Percentiles rank a stretch among this genome's conserved stretches.
Evolutionary conservation across 2,888 invertebrate genomes (phyloP).

Genomic region (Sclerodermus sp.): DNA sequence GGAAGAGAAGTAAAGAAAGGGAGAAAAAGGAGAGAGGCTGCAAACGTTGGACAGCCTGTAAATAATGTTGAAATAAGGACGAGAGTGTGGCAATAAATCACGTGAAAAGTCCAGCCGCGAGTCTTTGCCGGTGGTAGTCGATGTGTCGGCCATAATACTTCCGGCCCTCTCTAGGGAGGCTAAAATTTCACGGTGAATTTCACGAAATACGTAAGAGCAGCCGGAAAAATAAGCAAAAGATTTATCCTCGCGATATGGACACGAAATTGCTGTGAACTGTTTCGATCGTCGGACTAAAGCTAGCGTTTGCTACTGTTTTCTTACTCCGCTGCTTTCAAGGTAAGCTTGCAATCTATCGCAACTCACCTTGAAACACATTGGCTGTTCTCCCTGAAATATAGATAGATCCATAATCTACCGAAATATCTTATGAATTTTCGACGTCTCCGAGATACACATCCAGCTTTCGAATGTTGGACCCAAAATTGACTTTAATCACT

Average conservation of each 20-base stretch:
- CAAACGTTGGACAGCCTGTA: conserved; percentile 12
- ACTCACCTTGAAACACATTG: no score
- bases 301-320: no score
- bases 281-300: conserved; percentile 5
- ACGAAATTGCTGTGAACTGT: conserved; percentile 2
- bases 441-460: no score
- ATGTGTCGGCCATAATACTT: conserved; percentile 25
- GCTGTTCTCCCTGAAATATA: no score
- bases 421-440: no score
- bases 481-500: no score
- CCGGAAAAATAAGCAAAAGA: conserved; percentile 3
- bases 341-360: no score
- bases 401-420: no score
- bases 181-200: conserved; percentile 16
- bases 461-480: no score
- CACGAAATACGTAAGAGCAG: conserved; percentile 4
- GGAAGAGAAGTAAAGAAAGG: background rate
- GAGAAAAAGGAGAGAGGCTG: background rate
- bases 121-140: conserved; percentile 7
- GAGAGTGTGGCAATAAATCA: conserved; percentile 26
- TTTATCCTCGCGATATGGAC: conserved; percentile 9
- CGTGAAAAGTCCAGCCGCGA: conserved; percentile 14
- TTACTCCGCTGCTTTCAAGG: no score
- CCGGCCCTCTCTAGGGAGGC: conserved; percentile 11
- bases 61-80: conserved; percentile 31